phyloP scores from a whole-genome alignment of 2,888 invertebrate species.

The Girardia tigrina region DNA sequence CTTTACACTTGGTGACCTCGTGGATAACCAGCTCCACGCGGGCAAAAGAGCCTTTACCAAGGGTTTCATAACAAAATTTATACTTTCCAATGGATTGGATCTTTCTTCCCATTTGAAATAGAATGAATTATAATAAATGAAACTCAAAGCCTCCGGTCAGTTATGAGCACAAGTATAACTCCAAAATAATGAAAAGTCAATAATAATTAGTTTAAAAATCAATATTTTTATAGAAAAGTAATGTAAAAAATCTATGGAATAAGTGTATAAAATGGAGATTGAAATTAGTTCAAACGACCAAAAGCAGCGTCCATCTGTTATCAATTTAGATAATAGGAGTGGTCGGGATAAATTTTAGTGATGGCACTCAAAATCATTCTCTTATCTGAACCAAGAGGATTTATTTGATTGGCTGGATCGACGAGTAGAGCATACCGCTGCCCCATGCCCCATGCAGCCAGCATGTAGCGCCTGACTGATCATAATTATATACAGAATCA shows the following conservation, averaged over 20 bases:
- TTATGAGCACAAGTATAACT: not conserved
- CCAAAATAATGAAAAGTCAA: not conserved
- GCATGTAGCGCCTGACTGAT: conserved; percentile 7
- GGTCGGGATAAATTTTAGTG: conserved; percentile 16
- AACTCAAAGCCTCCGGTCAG: not conserved
- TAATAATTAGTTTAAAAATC: not conserved
- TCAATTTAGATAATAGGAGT: not conserved
- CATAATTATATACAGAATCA: not conserved
- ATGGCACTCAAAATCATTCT: not conserved
- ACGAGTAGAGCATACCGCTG: not conserved
- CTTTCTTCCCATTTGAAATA: conserved; percentile 47
- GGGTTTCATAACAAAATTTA: conserved; percentile 59
- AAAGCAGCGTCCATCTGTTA: conserved; percentile 6
- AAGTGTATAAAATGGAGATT: not conserved
- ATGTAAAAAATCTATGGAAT: not conserved
- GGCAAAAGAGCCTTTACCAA: conserved; percentile 66
- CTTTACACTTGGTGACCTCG: conserved; percentile 60
- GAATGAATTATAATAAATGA: not conserved
- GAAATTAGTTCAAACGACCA: not conserved
- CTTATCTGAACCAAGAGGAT: not conserved
- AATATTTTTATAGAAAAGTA: not conserved
- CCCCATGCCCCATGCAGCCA: not conserved
- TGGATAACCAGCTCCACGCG: conserved; percentile 63
- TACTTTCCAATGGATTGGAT: conserved; percentile 58
- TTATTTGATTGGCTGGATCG: not conserved